A percentile compares a stretch with the other conserved stretches of the same genome.
Conservation (phyloP, 2,888 invertebrate genomes). For the Nemapogon koenigi region DNA sequence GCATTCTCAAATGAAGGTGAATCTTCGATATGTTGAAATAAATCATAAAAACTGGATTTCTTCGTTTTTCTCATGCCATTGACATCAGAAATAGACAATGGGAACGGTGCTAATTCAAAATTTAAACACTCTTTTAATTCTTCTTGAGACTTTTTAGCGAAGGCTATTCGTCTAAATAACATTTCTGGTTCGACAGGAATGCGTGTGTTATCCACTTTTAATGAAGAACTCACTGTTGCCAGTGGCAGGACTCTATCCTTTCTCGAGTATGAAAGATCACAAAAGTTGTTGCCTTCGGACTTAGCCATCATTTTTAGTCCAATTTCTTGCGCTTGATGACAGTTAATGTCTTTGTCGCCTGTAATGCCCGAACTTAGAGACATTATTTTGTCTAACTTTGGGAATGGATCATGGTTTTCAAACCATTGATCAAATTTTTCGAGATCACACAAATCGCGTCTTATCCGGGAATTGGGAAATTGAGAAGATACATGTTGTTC, state of each 20-base stretch:
- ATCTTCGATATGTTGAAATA: constrained; percentile 14
- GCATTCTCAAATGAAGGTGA: constrained; percentile 13
- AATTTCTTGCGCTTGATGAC: too few relatives aligned
- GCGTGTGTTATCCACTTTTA: constrained; percentile 21
- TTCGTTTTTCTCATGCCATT: too few relatives aligned
- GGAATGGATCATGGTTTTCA: constrained; percentile 24
- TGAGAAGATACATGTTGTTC: constrained; percentile 26
- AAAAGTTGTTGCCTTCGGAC: too few relatives aligned
- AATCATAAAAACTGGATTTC: constrained; percentile 17
- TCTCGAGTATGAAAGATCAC: too few relatives aligned
- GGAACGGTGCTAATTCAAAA: too few relatives aligned
- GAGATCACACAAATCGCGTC: constrained; percentile 24
- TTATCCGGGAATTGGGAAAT: constrained; percentile 23
- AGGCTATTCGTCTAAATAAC: constrained; percentile 20
- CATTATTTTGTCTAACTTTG: too few relatives aligned
- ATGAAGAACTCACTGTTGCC: constrained; percentile 19
- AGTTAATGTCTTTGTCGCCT: too few relatives aligned
- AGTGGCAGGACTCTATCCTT: constrained; percentile 24
- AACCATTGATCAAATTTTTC: constrained; percentile 20
- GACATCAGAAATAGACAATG: too few relatives aligned
- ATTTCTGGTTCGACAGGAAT: constrained; percentile 20
- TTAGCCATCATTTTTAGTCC: too few relatives aligned
- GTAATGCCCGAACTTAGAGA: too few relatives aligned
- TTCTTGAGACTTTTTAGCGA: constrained; percentile 19
- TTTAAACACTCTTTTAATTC: too few relatives aligned